These are phyloP conservation scores for Entosphenus tridentatus DNA, from an alignment of 2,113 vertebrate genomes.

Conservation along the genomic window DNA sequence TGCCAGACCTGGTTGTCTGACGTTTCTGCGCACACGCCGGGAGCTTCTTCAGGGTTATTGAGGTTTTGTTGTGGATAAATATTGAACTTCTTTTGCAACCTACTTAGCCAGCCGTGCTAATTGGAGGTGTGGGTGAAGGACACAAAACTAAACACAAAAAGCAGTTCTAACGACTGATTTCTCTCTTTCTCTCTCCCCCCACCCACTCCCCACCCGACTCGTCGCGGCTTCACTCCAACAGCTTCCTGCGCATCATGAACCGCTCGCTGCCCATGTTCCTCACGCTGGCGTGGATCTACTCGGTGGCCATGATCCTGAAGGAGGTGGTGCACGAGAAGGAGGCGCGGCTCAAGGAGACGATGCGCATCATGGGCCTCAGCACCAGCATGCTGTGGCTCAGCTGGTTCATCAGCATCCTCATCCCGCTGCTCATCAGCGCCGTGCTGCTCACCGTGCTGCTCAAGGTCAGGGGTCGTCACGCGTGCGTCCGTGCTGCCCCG, in stretches of 20 bases:
- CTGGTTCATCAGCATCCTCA: slow-evolving; percentile 85
- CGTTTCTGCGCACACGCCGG: no score
- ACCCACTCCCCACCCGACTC: not conserved
- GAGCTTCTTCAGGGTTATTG: no score
- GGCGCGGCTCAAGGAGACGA: slow-evolving; percentile 79
- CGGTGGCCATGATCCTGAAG: slow-evolving; percentile 86
- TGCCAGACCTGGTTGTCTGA: no score
- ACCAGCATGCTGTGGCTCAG: slow-evolving; percentile 80
- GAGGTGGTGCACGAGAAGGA: slow-evolving; percentile 93
- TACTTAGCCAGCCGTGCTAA: no score
- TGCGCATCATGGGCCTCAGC: slow-evolving; percentile 86
- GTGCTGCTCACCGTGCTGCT: slow-evolving; percentile 56
- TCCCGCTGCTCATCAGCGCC: slow-evolving; percentile 70
- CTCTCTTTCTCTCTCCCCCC: not conserved
- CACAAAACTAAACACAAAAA: no score
- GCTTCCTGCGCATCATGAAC: slow-evolving; percentile 75
- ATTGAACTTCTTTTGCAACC: no score
- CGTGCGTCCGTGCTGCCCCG: no score
- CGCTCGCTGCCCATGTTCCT: slow-evolving; percentile 95
- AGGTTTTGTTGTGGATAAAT: no score
- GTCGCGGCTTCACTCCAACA: slow-evolving; percentile 14
- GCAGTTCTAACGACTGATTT: no score
- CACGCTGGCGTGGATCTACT: slow-evolving; percentile 94
- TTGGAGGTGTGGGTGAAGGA: no score
- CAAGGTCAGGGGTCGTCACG: slow-evolving; percentile 37